Evolutionary conservation across 2,888 invertebrate genomes (phyloP), one percentile per base, ranked within the genome.

Genomic region (Boloria euphrosyne): DNA sequence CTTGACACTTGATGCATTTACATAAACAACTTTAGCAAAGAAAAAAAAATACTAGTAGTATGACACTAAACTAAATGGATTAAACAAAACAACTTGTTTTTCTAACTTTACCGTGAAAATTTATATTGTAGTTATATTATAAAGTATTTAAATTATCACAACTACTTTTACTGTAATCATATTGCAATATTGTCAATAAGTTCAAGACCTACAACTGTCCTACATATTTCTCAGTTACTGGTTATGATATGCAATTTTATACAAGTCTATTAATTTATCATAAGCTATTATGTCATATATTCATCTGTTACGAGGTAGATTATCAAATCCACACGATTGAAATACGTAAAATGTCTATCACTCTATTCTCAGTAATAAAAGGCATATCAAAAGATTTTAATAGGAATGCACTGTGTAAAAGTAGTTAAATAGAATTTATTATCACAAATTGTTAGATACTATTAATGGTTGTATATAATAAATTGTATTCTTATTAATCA

Each of bases 191-290:
- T 50, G 31, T 62, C 64, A 54, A 67, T 65, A 65, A 69, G 64
- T 62, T 69, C 67, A 62, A 65, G 67, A 62, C 13, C 53, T 67
- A 64, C 65, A 59, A 69, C 43, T 67, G 69, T 31, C 58, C 69
- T 62, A 67, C 69, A 65, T 69, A 67, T 65, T 69, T 67, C 51
- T 65, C 50, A 47, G 44, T 18, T 31, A 51, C 62, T 63, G 52
- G 66, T 47, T 52, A 49, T 57, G 44, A 58, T 69, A 69, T 66
- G 60, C 55, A 64, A 65, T 51, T 31, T 14, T 27, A 49, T 59
- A 27, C 47, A 13, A 49, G 47, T 27, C 22, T 10, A 58, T 7
- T 10, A 58, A 16, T 22, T 31, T 31, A 47, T 31, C 27, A 27
- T 58, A 13, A 17, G 27, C 17, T 49, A 55, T 38, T 44, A 14